Evolutionary conservation across 2,113 vertebrate genomes (phyloP), one percentile per base, ranked within the genome.

Genomic region (Chaenocephalus aceratus): DNA sequence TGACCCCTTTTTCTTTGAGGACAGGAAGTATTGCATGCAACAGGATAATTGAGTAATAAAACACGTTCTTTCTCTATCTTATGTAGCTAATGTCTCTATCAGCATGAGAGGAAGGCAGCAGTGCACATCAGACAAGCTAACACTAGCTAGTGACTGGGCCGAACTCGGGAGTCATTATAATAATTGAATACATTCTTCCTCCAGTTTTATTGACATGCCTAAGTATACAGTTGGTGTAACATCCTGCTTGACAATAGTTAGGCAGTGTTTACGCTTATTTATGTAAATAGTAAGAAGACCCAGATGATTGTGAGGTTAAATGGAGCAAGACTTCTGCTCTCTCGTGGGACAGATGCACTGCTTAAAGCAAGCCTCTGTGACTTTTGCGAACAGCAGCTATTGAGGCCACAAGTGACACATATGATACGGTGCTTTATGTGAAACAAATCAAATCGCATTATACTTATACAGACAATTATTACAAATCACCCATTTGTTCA

Each of bases 1-100:
- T 52, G 26, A 1, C 57, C 56, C 14, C 14, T 26, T 62, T 76
- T 72, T 51, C 30, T 49, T 26, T 8, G 62, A 54, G 65, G 59
- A 60, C 51, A 65, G 36, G 36, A 69, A 56, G 59, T 49, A 48
- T 15, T 23, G 21, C 34, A 64, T 68, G 77, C 45, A 49, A 68
- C 26, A 49, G 54, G 41, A 57, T 48, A 48, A 41, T 9, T 10
- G 75, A 48, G 78, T 75, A 77, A 72, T 73, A 59, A 75, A 74
- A 68, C 54, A 79, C 61, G 49, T 34, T 60, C 52, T 79, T 23
- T 53, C 54, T n/a, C n/a, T n/a, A 52, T 75, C 18, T 44, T 5
- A 49, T 76, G 72, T 16, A 52, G 51, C 61, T 51, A 16, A 16
- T 51, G 16, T 64, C 36, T 69, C 16, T 66, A 18, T 12, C 34